Base-by-base conservation (phyloP, 2,888 invertebrate species). In the Epirrhoe tristata region DNA sequence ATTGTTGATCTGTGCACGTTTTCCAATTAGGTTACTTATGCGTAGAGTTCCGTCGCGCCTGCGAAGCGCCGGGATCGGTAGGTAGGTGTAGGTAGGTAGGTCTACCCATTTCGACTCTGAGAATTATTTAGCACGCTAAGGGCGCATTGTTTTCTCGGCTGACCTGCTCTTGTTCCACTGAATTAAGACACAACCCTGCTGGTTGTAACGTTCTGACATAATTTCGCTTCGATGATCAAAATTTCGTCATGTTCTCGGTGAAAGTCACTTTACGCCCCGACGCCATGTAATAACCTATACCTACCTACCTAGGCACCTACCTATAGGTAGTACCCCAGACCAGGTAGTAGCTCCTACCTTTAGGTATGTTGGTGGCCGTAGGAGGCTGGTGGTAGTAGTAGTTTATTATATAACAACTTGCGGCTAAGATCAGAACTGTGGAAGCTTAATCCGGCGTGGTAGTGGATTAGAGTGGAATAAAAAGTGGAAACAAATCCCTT, bases 41-140 rank as follows among this genome's bases (percentile, higher is more conserved):
- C 43, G 55, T 5, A 2, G 39, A 3, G 24, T 24, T 3, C 24
- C 14, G 31, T 8, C 14, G 17, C 17, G 32, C 8, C 16, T 14
- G 36, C 36, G 17, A 31, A 31, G 31, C 10, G 43, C 0, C 43
- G 48, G 57, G 57, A 14, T 58, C 24, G 24, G 24, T 24, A 24
- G 24, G 24, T 24, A 24, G 24, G 24, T n/a, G n/a, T 24, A 24
- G 24, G 24, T 24, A 24, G n/a, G 24, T 24, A 24, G 24, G 24
- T 24, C 1, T 24, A 24, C 24, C 24, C 24, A 48, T 48, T 58
- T 31, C 32, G 57, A 48, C 48, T 65, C 67, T 67, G 63, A 71
- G 66, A 71, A 73, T 73, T 73, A 74, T 74, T 74, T 64, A 66
- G 74, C 61, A 53, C 75, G 71, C 69, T 71, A 67, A 73, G 60